These are phyloP conservation scores for Eucera pruinosa DNA, from an alignment of 2,888 invertebrate genomes.

Conservation along the genomic window DNA sequence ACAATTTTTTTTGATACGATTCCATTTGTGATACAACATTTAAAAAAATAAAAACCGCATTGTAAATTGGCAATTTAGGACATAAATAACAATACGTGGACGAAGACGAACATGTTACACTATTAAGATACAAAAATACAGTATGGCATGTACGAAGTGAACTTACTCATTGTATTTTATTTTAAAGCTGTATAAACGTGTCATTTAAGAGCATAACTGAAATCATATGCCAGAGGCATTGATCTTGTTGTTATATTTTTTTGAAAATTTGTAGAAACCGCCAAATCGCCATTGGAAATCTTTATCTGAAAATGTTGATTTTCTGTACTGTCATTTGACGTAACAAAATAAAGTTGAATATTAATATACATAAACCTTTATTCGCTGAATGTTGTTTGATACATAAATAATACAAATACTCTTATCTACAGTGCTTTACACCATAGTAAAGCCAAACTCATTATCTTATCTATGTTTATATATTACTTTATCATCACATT, in stretches of 20 bases:
- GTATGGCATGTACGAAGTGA: conserved; percentile 70
- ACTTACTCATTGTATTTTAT: conserved; percentile 66
- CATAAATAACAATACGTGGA: conserved; percentile 74
- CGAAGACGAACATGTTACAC: conserved; percentile 79
- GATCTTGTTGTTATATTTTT: conserved; percentile 68
- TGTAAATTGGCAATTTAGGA: conserved; percentile 75
- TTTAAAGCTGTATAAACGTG: conserved; percentile 61
- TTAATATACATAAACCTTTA: conserved; percentile 48
- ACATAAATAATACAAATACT: too few relatives aligned
- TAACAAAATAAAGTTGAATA: conserved; percentile 75
- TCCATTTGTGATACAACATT: not conserved
- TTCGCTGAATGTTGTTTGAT: conserved; percentile 13
- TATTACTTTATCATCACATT: not conserved
- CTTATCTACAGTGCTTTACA: not conserved
- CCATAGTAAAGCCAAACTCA: not conserved
- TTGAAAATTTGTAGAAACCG: conserved; percentile 65
- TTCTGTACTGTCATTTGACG: conserved; percentile 75
- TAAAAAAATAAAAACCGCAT: conserved; percentile 29
- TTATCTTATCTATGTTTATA: not conserved
- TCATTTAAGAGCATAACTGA: conserved; percentile 57
- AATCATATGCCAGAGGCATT: conserved; percentile 58
- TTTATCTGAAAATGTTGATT: conserved; percentile 73
- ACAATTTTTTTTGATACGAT: not conserved
- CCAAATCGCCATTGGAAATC: conserved; percentile 65
- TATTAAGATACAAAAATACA: conserved; percentile 64